Base-by-base conservation (phyloP, 1,140 invertebrate species). In the Acromyrmex heyeri region DNA sequence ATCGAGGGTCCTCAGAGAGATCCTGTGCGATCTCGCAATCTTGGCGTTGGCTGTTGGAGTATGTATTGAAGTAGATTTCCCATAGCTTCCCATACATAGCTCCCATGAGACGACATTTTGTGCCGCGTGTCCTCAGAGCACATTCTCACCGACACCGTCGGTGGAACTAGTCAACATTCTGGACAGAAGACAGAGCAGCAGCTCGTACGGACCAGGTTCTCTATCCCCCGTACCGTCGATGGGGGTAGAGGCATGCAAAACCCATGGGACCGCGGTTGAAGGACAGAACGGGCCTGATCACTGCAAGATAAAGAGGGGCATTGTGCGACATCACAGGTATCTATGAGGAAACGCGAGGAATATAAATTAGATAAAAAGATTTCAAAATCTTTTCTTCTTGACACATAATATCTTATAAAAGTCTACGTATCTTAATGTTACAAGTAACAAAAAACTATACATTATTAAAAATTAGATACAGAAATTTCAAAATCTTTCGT, bases 131-230 rank as follows among this genome's bases (percentile, higher is more conserved):
- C 85, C 85, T 27, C 73, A 95, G 94, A 93, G 94, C 59, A 94
- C 94, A 55, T 95, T 95, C 86, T 95, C 95, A 18, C 94, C 95
- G 62, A 95, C 95, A n/a, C 94, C 95, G 27, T 95, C 95, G n/a
- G 95, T 95, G 7, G 95, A 95, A 85, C 62, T 95, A 30, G 94
- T 95, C 10, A 93, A 95, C 48, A 95, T 95, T n/a, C 85, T 95
- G 62, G 95, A 95, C n/a, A 93, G 94, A 55, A 92, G 94, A 77
- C 94, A 94, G 57, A 95, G 95, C 75, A 93, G 92, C 55, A 92
- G 94, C 6, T 95, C 94, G 0, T 95, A 92, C 59, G 95, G 95
- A 12, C 95, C 95, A 7, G 94, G 93, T 10, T 95, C 95, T 3
- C 78, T 95, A 27, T 95, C 94, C 7, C 95, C 95, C 3, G 94